Conservation (phyloP, 2,888 invertebrate genomes). For the Harpalus rubripes region DNA sequence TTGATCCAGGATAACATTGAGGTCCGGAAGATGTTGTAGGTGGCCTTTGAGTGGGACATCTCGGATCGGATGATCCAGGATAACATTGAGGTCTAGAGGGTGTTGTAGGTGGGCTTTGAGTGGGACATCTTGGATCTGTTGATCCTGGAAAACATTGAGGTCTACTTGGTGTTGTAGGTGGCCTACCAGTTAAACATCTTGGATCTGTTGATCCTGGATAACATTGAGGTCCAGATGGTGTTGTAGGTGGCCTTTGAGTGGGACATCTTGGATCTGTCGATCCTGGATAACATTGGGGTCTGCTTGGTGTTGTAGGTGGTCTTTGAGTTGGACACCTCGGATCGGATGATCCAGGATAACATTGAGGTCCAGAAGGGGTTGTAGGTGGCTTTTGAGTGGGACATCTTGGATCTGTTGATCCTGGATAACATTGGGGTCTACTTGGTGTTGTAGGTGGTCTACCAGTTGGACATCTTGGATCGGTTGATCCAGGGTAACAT, state of each 20-base stretch:
- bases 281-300: constrained; percentile 72
- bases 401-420: neutral
- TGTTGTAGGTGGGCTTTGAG: no score
- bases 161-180: no score
- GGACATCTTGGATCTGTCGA: constrained; percentile 73
- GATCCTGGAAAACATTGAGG: no score
- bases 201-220: constrained; percentile 68
- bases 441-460: no score
- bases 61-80: constrained; percentile 69
- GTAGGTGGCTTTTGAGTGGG: constrained; percentile 63
- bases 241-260: neutral
- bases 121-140: no score
- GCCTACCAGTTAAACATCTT: no score
- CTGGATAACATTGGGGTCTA: no score
- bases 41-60: constrained; percentile 68
- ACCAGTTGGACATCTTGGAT: no score
- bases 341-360: constrained; percentile 73
- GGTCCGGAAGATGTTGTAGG: no score
- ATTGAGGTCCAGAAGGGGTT: constrained; percentile 68
- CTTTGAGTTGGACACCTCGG: constrained; percentile 71
- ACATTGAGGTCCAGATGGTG: constrained; percentile 71
- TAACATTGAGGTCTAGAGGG: no score
- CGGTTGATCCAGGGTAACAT: no score
- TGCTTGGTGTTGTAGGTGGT: constrained; percentile 68
- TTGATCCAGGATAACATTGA: no score